Conservation (phyloP, 2,888 invertebrate species). For the Crioceris asparagi region DNA sequence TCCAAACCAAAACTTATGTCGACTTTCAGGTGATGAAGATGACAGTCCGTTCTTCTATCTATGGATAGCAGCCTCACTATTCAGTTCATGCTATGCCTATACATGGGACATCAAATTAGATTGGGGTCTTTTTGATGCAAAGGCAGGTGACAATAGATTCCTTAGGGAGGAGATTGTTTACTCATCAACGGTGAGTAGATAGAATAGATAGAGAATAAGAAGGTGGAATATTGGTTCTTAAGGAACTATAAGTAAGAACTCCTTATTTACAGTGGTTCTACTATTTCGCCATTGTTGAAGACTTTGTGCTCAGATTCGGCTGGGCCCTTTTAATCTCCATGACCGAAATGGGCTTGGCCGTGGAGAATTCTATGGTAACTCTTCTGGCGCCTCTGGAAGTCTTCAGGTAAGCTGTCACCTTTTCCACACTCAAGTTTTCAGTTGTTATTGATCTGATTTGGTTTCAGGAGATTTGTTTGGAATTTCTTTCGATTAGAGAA, state of each 20-base stretch:
- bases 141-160: slow-evolving; percentile 84
- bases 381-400: slow-evolving; percentile 80
- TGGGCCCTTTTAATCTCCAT: slow-evolving; percentile 86
- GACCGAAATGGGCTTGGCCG: slow-evolving; percentile 64
- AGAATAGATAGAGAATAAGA: too few relatives aligned
- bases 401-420: slow-evolving; percentile 59
- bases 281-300: slow-evolving; percentile 94
- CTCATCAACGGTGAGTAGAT: slow-evolving; percentile 66
- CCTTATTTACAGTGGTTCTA: slow-evolving; percentile 63
- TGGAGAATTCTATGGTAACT: slow-evolving; percentile 73
- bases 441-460: slow-evolving; percentile 3
- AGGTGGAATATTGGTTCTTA: too few relatives aligned
- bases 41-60: slow-evolving; percentile 78
- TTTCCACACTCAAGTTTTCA: too few relatives aligned
- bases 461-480: slow-evolving; percentile 85
- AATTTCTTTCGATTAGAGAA: slow-evolving; percentile 99
- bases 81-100: slow-evolving; percentile 90
- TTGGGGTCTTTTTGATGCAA: slow-evolving; percentile 92
- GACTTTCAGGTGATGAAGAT: too few relatives aligned
- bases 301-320: slow-evolving; percentile 82
- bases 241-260: too few relatives aligned
- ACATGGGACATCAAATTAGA: slow-evolving; percentile 99
- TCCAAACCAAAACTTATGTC: too few relatives aligned
- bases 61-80: slow-evolving; percentile 75
- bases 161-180: slow-evolving; percentile 93